Conservation (phyloP, 2,888 invertebrate genomes). For the Loripinus fragilis region DNA sequence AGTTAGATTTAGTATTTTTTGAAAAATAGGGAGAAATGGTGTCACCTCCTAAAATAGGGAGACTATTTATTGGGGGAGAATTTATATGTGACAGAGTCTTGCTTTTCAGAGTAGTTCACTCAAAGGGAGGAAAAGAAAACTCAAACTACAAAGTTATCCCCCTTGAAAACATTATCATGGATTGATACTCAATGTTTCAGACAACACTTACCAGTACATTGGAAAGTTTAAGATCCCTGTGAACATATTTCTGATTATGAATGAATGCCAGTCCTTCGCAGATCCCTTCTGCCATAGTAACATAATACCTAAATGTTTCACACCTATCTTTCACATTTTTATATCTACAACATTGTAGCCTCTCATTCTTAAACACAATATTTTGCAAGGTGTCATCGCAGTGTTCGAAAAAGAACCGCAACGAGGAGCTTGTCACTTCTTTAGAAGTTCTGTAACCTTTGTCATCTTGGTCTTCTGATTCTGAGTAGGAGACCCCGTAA, state of each 20-base stretch:
- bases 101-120: too few relatives aligned
- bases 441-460: background rate
- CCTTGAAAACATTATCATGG: too few relatives aligned
- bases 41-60: too few relatives aligned
- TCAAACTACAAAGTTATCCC: too few relatives aligned
- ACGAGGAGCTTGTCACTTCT: conserved; percentile 1
- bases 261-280: conserved; percentile 71
- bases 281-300: conserved; percentile 65
- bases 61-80: too few relatives aligned
- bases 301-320: conserved; percentile 65
- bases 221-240: conserved; percentile 78
- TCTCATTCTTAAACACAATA: conserved; percentile 33
- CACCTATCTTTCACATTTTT: conserved; percentile 12
- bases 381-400: conserved; percentile 56
- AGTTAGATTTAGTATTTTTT: too few relatives aligned
- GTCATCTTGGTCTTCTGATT: conserved; percentile 5
- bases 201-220: conserved; percentile 77
- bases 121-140: too few relatives aligned
- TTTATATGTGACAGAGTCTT: too few relatives aligned
- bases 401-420: conserved; percentile 54
- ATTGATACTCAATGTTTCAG: too few relatives aligned
- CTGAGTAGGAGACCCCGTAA: conserved; percentile 67
- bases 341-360: conserved; percentile 23
- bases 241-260: conserved; percentile 70
- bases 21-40: too few relatives aligned